Evolutionary conservation across 2,888 invertebrate genomes (phyloP), one percentile per base, ranked within the genome.

Genomic region (Prenolepis imparis): DNA sequence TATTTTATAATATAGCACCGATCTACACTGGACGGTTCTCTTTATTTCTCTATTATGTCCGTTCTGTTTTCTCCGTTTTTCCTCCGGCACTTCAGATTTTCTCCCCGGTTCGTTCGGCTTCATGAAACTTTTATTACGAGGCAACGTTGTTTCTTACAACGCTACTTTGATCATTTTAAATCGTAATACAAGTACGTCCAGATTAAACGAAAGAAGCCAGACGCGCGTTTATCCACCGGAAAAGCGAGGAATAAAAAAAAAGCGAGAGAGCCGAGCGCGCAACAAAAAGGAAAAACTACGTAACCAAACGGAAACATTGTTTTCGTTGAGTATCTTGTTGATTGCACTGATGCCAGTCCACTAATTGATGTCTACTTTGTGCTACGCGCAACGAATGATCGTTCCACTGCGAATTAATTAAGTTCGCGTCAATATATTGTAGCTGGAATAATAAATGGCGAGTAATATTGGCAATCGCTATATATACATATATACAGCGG

Each of bases 121-220:
- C 78, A 80, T 80, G 78, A 80, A 80, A 80, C 73, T 80, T 80
- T 80, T 80, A 80, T 80, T 80, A 61, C 78, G 78, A 44, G 36
- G 44, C 59, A 80, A 72, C 44, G 73, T 80, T 80, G 78, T 72
- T 80, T 80, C 78, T 80, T 72, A 72, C 59, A 44, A 24, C 73
- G 73, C 59, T 44, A 44, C 78, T 80, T 80, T 80, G 78, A 80
- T 80, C 78, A 80, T 80, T 80, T 80, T 80, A 80, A 80, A 80
- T 80, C 59, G 73, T 59, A 36, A 59, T 73, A 72, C 32, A 72
- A 70, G 72, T 78, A 59, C 78, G 59, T 68, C 32, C 44, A 59
- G 78, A 80, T 80, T 80, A 80, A 80, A 72, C 73, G 78, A 59
- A 78, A 44, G 44, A 72, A 80, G 73, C 78, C 44, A 8, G 5